These are phyloP conservation scores for Polymixis flavicincta DNA, from an alignment of 2,888 invertebrate species.

Conservation along the genomic window DNA sequence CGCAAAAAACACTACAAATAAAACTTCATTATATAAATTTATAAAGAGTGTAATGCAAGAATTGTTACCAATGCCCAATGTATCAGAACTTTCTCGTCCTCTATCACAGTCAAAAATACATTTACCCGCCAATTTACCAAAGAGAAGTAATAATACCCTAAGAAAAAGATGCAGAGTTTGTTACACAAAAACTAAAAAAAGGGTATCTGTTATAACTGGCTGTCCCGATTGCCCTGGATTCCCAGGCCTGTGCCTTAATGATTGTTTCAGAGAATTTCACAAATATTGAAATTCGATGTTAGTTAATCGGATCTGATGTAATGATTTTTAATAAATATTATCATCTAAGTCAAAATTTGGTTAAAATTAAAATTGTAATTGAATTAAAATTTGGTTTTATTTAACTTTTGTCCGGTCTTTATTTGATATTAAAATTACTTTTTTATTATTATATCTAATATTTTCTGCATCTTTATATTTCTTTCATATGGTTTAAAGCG, in stretches of 20 bases:
- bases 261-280: slow-evolving; percentile 49
- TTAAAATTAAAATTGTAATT: slow-evolving; percentile 45
- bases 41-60: slow-evolving; percentile 43
- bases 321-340: slow-evolving; percentile 51
- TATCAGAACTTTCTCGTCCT: slow-evolving; percentile 48
- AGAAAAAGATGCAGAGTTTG: slow-evolving; percentile 51
- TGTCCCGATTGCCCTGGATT: slow-evolving; percentile 53
- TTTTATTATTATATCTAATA: slow-evolving; percentile 43
- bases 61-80: slow-evolving; percentile 50
- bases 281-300: slow-evolving; percentile 46
- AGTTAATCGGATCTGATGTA: slow-evolving; percentile 49
- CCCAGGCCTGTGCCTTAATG: slow-evolving; percentile 50
- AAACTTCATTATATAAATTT: slow-evolving; percentile 46
- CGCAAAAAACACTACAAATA: slow-evolving; percentile 45
- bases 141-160: slow-evolving; percentile 45
- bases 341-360: slow-evolving; percentile 45
- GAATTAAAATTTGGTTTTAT: slow-evolving; percentile 47
- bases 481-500: slow-evolving; percentile 53
- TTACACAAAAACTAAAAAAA: slow-evolving; percentile 50
- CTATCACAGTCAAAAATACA: slow-evolving; percentile 47
- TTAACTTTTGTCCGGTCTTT: slow-evolving; percentile 40
- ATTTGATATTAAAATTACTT: slow-evolving; percentile 46
- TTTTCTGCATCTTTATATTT: slow-evolving; percentile 51
- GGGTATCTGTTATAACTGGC: slow-evolving; percentile 41
- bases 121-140: slow-evolving; percentile 49